phyloP scores from a whole-genome alignment of 92 coral and sea anemone genomes.

The Palythoa heliodiscus region DNA sequence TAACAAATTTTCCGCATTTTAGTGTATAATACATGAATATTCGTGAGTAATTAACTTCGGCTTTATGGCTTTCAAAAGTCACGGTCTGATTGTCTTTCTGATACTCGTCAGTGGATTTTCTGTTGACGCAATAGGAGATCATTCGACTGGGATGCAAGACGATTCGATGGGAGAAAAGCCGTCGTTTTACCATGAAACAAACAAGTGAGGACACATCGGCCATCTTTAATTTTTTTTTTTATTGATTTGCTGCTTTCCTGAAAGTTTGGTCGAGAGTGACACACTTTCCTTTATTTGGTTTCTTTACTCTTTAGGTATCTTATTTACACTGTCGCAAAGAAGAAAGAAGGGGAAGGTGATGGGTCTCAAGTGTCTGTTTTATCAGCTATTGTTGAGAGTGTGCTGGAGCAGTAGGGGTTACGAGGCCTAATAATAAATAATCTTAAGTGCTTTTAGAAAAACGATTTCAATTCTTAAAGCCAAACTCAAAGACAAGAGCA shows the following conservation, averaged over 20 bases:
- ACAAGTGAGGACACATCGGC: not conserved
- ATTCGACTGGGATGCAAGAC: no score
- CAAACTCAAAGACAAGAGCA: not conserved
- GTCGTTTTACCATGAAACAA: no score
- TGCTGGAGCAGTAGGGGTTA: not conserved
- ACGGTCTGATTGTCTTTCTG: no score
- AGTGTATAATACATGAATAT: no score
- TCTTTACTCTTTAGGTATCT: not conserved
- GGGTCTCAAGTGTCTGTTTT: not conserved
- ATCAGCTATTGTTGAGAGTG: conserved; percentile 6
- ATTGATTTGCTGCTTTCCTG: not conserved
- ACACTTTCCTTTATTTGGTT: not conserved
- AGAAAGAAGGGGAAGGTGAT: conserved; percentile 1
- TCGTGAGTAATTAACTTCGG: no score
- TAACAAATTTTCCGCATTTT: no score
- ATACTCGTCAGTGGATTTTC: no score
- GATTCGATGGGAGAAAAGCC: no score
- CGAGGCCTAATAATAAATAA: not conserved
- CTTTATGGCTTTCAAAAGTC: no score
- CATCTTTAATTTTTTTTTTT: not conserved
- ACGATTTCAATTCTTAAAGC: not conserved
- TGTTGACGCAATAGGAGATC: no score
- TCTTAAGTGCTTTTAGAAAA: not conserved
- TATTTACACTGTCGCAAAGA: not conserved
- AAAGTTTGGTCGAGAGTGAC: not conserved